Percentiles rank a stretch among this genome's conserved stretches.
Conservation (phyloP, 2,113 vertebrate genomes). For the Menidia beryllina region DNA sequence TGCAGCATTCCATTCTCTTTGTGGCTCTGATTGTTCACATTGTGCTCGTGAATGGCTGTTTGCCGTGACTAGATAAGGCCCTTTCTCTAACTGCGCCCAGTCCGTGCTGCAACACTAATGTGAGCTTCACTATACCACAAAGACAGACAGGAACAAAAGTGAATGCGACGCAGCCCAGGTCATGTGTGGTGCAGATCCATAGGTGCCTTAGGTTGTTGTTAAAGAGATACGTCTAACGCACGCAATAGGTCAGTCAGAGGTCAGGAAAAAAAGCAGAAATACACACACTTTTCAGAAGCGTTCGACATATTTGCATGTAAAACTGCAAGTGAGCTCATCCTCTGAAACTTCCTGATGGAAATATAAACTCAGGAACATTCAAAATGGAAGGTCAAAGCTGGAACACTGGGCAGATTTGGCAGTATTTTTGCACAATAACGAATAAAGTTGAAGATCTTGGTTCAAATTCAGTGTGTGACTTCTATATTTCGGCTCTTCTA, state of each 20-base stretch:
- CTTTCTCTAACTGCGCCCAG: slow-evolving; percentile 20
- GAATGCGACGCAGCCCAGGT: background rate
- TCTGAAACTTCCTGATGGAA: too few relatives aligned
- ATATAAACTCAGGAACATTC: too few relatives aligned
- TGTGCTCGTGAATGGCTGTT: slow-evolving; percentile 48
- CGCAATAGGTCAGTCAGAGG: background rate
- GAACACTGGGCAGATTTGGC: too few relatives aligned
- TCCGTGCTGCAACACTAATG: slow-evolving; percentile 20
- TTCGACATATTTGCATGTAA: background rate
- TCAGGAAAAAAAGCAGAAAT: background rate
- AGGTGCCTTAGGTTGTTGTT: background rate
- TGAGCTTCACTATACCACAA: slow-evolving; percentile 30
- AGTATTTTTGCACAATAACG: too few relatives aligned
- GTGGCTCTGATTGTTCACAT: slow-evolving; percentile 57
- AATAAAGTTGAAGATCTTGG: too few relatives aligned
- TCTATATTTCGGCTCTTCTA: too few relatives aligned
- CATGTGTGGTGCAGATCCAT: background rate
- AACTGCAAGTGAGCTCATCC: too few relatives aligned
- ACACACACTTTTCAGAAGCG: background rate
- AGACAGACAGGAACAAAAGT: background rate
- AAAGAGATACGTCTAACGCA: background rate
- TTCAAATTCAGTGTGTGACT: too few relatives aligned
- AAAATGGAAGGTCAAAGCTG: too few relatives aligned
- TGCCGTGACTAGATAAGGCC: slow-evolving; percentile 49
- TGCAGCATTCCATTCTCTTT: slow-evolving; percentile 7